A percentile compares a stretch with the other conserved stretches of the same genome.
Conservation (phyloP, 2,113 vertebrate genomes). For the Stigmatopora argus region DNA sequence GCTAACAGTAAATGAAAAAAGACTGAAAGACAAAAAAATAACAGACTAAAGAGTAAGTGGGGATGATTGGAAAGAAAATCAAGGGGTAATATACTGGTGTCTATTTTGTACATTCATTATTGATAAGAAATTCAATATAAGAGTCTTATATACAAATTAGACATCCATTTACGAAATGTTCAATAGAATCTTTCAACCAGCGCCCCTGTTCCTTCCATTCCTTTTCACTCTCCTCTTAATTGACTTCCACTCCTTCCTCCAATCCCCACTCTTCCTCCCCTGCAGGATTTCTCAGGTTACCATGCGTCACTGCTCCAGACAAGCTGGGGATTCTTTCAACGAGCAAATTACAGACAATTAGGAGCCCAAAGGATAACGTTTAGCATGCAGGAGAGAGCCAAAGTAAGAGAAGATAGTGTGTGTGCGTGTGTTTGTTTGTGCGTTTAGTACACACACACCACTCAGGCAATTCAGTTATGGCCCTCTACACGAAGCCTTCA, state of each 20-base stretch:
- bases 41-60: background rate
- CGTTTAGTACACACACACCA: slow-evolving; percentile 18
- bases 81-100: background rate
- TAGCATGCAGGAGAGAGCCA: slow-evolving; percentile 57
- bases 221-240: slow-evolving; percentile 40
- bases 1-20: background rate
- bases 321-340: slow-evolving; percentile 70
- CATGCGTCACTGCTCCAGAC: slow-evolving; percentile 58
- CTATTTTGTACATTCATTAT: background rate
- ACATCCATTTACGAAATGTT: background rate
- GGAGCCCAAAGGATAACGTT: slow-evolving; percentile 73
- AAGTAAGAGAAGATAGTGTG: slow-evolving; percentile 42
- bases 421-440: slow-evolving; percentile 16
- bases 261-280: slow-evolving; percentile 36
- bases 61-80: background rate
- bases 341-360: slow-evolving; percentile 72
- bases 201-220: slow-evolving; percentile 13
- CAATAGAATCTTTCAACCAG: background rate
- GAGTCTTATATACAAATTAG: background rate
- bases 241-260: slow-evolving; percentile 45
- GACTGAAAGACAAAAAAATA: background rate
- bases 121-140: background rate
- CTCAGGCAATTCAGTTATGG: slow-evolving; percentile 2
- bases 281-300: slow-evolving; percentile 66
- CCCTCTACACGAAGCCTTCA: slow-evolving; percentile 29